These are phyloP conservation scores for Sebastiscus albofasciatus DNA, from an alignment of 2,797 vertebrate genomes.

Conservation along the genomic window DNA sequence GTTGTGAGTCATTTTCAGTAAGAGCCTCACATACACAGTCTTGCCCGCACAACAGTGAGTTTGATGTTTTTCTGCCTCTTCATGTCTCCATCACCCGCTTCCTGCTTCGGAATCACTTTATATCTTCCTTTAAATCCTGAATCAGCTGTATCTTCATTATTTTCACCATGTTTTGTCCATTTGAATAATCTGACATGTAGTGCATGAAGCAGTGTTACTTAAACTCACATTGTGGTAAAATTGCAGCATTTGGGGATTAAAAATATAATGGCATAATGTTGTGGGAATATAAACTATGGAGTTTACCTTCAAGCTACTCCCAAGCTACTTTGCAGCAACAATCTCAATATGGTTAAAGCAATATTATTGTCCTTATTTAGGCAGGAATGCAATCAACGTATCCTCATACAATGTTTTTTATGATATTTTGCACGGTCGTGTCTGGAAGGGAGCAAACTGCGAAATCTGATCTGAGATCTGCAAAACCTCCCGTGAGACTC, in stretches of 20 bases:
- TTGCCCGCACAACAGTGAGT: neutral
- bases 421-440: too few relatives aligned
- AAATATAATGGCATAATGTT: neutral
- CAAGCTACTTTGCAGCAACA: neutral
- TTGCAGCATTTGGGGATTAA: neutral
- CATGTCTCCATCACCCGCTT: neutral
- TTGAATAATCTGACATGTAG: neutral
- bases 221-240: neutral
- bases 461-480: too few relatives aligned
- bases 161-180: neutral
- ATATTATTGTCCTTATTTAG: neutral
- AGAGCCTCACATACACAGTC: neutral
- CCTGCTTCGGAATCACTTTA: neutral
- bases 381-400: too few relatives aligned
- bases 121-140: neutral
- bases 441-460: too few relatives aligned
- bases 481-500: too few relatives aligned
- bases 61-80: neutral
- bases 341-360: neutral
- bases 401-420: too few relatives aligned
- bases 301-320: neutral
- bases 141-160: neutral
- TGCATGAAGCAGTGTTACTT: neutral
- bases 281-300: neutral
- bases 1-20: neutral